Evolutionary conservation across 2,113 vertebrate species (phyloP).

Genomic region (Corvus cornix): DNA sequence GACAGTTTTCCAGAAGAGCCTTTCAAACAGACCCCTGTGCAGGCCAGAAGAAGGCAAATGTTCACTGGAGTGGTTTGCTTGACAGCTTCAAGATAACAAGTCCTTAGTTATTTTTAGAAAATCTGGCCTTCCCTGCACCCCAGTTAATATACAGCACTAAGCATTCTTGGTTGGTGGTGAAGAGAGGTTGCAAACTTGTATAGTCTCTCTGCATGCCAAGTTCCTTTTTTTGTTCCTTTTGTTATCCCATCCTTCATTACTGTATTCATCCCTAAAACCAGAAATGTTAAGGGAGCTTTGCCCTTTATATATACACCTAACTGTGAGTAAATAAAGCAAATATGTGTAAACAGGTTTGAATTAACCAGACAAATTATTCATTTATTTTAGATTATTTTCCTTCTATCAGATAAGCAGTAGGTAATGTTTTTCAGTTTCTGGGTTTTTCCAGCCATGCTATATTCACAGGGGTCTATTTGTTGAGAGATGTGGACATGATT

Average conservation of each 20-base stretch:
- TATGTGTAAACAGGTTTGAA: background rate
- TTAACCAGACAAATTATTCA: background rate
- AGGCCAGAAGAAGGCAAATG: background rate
- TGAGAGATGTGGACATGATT: background rate
- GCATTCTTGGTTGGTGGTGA: background rate
- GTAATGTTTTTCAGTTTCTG: background rate
- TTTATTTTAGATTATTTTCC: background rate
- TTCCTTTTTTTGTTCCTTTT: background rate
- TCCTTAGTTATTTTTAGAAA: background rate
- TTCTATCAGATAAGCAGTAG: background rate
- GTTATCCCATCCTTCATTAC: background rate
- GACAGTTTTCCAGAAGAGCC: background rate
- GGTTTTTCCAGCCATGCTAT: background rate
- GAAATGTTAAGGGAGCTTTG: background rate
- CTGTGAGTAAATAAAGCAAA: background rate
- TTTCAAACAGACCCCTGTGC: background rate
- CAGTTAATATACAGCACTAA: background rate
- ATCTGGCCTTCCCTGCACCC: background rate
- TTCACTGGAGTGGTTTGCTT: background rate
- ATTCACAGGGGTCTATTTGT: background rate
- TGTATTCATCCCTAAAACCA: background rate
- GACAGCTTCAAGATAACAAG: background rate
- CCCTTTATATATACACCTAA: background rate
- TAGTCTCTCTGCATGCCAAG: background rate
- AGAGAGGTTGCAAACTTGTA: background rate